These are phyloP conservation scores for Cirrhinus molitorella DNA, from an alignment of 2,797 vertebrate species.

Conservation along the genomic window DNA sequence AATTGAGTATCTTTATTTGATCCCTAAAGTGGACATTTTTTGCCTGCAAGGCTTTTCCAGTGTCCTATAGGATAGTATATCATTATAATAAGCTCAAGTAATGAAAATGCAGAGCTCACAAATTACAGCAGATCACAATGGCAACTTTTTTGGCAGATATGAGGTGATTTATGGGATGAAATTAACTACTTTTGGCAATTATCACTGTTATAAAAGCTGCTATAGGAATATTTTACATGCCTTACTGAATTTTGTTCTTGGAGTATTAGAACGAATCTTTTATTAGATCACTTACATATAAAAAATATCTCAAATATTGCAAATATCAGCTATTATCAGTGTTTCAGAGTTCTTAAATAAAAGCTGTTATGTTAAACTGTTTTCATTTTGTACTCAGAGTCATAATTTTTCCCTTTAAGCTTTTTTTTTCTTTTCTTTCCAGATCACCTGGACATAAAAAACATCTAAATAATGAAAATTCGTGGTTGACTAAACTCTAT, in stretches of 20 bases:
- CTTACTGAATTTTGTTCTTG: neutral
- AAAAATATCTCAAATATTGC: neutral
- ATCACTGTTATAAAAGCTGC: neutral
- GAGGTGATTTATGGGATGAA: neutral
- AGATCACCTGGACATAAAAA: neutral
- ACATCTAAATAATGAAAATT: neutral
- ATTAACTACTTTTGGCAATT: neutral
- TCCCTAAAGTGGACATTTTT: conserved; percentile 18
- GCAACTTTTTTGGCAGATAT: neutral
- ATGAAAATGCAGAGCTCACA: conserved; percentile 18
- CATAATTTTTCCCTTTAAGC: neutral
- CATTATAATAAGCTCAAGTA: conserved; percentile 24
- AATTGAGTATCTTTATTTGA: conserved; percentile 13
- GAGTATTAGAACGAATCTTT: neutral
- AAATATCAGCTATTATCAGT: neutral
- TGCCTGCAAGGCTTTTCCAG: conserved; percentile 9
- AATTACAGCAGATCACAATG: conserved; percentile 24
- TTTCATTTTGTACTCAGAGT: neutral
- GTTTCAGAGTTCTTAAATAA: neutral
- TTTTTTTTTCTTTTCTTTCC: no score
- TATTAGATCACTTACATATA: neutral
- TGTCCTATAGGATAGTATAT: neutral
- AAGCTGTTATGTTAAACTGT: neutral
- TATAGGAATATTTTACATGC: neutral
- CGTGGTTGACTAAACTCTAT: neutral